Evolutionary conservation across 2,113 vertebrate species (phyloP).

Genomic region (Lepidothrix coronata): DNA sequence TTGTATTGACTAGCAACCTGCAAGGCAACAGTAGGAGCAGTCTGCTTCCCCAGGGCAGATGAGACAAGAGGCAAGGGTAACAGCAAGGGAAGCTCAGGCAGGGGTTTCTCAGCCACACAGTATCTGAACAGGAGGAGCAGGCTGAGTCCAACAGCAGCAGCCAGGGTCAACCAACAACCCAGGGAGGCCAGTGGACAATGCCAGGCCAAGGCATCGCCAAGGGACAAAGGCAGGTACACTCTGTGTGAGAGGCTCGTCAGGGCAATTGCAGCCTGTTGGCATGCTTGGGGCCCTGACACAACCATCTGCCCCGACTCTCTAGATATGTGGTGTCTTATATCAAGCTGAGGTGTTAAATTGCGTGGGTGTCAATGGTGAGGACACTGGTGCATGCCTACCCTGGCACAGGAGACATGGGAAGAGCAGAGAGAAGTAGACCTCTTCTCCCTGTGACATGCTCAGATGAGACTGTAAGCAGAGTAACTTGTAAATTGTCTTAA

Average conservation of each 20-base stretch:
- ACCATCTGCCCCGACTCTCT: background rate
- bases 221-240: background rate
- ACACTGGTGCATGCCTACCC: too few relatives aligned
- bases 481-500: background rate
- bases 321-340: background rate
- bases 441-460: background rate
- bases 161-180: background rate
- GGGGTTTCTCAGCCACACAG: background rate
- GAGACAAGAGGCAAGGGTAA: background rate
- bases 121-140: background rate
- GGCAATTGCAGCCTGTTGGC: background rate
- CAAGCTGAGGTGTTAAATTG: background rate
- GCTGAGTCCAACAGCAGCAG: background rate
- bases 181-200: background rate
- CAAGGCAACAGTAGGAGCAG: background rate
- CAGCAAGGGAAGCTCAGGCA: background rate
- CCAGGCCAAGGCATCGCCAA: background rate
- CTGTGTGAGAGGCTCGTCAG: background rate
- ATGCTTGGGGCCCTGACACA: rapidly evolving
- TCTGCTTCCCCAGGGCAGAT: background rate
- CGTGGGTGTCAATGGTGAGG: background rate
- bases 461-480: background rate
- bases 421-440: background rate
- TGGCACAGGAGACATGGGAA: background rate
- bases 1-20: background rate